Base-by-base conservation (phyloP, 2,888 invertebrate species). In the Ophion ellenae region DNA sequence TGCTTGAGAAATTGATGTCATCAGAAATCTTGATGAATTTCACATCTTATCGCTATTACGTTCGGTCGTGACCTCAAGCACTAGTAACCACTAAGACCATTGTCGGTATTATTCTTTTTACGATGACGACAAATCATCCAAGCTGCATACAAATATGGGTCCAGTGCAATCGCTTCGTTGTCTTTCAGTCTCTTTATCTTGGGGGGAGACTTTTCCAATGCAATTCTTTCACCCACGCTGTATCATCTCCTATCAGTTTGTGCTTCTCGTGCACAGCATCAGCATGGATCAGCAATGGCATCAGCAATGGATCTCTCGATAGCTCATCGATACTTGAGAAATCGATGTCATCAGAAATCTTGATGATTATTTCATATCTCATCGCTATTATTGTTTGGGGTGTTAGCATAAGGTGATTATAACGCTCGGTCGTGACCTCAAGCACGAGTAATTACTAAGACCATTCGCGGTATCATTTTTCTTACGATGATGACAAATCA, bases 171-270 rank as follows among this genome's bases (percentile, higher is more conserved):
- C 17, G 47, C 66, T 67, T 61, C 73, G 61, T 81, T 53, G 74
- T 64, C 73, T 79, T 75, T 75, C 36, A 70, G 45, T 64, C 66
- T 14, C 32, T 71, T 36, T 57, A 32, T 67, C 36, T 57, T 45
- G 40, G 20, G n/a, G 61, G 1, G 69, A 63, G 20, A 40, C 81
- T 57, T 82, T 67, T 71, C 73, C 74, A 81, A 81, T 78, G 74
- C 28, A 40, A 69, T 69, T 81, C 80, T 81, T 81, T 83, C 85
- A 59, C 76, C 85, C 81, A 59, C 79, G 81, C 71, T 45, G 20
- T 53, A 82, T 79, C 71, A 80, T 61, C 61, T 74, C 79, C 84
- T 80, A 80, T 83, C 80, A 14, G 69, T 73, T 80, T 70, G 80
- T 70, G 36, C 76, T 80, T 78, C 47, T 61, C 70, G 64, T 73